Percentiles rank a stretch among this genome's conserved stretches.
Conservation (phyloP, 1,140 invertebrate genomes). For the Aphaenogaster ashmeadi region DNA sequence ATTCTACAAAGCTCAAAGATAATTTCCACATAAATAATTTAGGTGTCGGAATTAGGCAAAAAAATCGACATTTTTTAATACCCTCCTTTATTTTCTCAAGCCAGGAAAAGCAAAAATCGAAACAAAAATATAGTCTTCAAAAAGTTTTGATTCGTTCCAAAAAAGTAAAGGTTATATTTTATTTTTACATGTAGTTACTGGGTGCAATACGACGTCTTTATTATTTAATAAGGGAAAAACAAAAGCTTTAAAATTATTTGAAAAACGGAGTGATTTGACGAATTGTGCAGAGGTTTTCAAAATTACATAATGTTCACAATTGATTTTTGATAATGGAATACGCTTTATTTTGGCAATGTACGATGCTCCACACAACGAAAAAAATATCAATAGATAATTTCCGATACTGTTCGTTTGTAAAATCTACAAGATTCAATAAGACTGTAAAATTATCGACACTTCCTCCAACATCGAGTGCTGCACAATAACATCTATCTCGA, state of each 20-base stretch:
- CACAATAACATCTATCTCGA: background rate
- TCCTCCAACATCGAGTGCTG: background rate
- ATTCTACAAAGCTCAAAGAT: too few species aligned
- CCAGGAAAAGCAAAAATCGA: background rate
- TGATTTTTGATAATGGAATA: background rate
- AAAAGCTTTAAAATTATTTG: background rate
- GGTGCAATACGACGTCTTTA: background rate
- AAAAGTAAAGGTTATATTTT: constrained; percentile 12
- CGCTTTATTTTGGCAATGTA: background rate
- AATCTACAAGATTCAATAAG: background rate
- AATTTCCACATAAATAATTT: too few species aligned
- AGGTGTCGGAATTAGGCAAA: too few species aligned
- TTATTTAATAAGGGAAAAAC: background rate
- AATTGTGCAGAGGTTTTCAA: background rate
- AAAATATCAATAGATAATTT: background rate
- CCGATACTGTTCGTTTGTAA: background rate
- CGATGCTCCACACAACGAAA: background rate
- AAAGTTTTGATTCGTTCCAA: background rate
- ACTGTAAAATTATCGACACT: background rate
- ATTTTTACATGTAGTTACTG: background rate
- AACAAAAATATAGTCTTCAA: constrained; percentile 10
- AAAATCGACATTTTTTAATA: too few species aligned
- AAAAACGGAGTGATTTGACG: background rate
- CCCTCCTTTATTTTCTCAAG: background rate
- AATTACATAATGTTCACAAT: background rate